phyloP scores from a whole-genome alignment of 2,797 vertebrate genomes.

The Podarcis lilfordi region DNA sequence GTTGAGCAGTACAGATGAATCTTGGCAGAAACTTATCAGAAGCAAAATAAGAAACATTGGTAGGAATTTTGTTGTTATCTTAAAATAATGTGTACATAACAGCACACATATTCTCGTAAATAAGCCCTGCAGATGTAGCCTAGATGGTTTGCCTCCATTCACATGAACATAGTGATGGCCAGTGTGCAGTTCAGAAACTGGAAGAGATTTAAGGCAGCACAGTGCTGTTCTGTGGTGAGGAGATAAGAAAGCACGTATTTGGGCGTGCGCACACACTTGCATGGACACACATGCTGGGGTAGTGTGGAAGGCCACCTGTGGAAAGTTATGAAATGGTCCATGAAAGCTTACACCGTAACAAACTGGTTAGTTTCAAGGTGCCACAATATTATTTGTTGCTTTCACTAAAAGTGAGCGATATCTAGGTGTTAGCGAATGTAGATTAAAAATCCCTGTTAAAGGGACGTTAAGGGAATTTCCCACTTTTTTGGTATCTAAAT shows the following conservation, averaged over 20 bases:
- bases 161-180: neutral
- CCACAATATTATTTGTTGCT: too few species aligned
- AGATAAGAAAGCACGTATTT: neutral
- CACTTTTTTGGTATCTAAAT: neutral
- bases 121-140: neutral
- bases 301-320: neutral
- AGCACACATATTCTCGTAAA: neutral
- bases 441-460: neutral
- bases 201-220: neutral
- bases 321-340: too few species aligned
- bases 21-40: conserved; percentile 51
- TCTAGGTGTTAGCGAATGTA: neutral
- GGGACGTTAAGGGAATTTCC: neutral
- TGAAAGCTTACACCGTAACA: too few species aligned
- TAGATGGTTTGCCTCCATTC: neutral
- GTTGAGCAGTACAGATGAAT: conserved; percentile 49
- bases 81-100: neutral
- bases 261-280: neutral
- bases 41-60: conserved; percentile 56
- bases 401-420: too few species aligned
- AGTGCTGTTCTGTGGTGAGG: neutral
- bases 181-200: neutral
- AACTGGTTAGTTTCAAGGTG: neutral
- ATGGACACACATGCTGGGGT: neutral
- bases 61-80: conserved; percentile 16